These are phyloP conservation scores for Hystrix brachyura DNA, from an alignment of 2,113 vertebrate species.

Conservation along the genomic window DNA sequence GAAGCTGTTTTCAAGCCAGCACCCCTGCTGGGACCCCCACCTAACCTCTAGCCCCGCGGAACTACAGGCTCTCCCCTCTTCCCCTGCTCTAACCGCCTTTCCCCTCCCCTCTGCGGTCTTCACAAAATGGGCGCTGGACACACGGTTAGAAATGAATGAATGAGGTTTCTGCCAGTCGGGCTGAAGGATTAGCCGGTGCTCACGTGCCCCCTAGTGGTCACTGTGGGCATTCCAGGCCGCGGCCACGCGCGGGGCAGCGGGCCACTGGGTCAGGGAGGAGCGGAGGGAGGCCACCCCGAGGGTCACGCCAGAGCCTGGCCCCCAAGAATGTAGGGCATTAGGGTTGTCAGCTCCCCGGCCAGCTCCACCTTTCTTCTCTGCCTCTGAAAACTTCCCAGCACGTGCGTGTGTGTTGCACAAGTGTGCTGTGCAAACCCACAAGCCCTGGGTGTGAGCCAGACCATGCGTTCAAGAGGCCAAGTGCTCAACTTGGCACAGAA, in stretches of 20 bases:
- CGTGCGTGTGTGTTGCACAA: not conserved
- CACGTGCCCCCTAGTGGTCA: slow-evolving; percentile 71
- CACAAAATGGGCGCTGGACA: not conserved
- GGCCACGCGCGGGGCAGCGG: not conserved
- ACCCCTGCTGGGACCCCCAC: not conserved
- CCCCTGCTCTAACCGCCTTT: not conserved
- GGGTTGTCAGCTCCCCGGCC: not conserved
- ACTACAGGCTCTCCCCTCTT: not conserved
- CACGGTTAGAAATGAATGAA: not conserved
- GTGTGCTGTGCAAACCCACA: not conserved
- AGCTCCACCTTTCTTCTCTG: not conserved
- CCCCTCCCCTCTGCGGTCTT: too few species aligned
- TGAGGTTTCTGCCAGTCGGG: not conserved
- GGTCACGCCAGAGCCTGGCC: too few species aligned
- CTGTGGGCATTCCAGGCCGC: not conserved
- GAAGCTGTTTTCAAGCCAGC: not conserved
- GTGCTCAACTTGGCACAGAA: not conserved
- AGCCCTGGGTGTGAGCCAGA: not conserved
- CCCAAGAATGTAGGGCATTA: not conserved
- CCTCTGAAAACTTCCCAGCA: not conserved
- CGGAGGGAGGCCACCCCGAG: too few species aligned
- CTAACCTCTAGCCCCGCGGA: not conserved
- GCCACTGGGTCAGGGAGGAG: too few species aligned
- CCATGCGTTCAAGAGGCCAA: not conserved
- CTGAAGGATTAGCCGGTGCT: slow-evolving; percentile 49